Base-by-base conservation (phyloP, 2,797 vertebrate genomes). In the Coendou prehensilis region DNA sequence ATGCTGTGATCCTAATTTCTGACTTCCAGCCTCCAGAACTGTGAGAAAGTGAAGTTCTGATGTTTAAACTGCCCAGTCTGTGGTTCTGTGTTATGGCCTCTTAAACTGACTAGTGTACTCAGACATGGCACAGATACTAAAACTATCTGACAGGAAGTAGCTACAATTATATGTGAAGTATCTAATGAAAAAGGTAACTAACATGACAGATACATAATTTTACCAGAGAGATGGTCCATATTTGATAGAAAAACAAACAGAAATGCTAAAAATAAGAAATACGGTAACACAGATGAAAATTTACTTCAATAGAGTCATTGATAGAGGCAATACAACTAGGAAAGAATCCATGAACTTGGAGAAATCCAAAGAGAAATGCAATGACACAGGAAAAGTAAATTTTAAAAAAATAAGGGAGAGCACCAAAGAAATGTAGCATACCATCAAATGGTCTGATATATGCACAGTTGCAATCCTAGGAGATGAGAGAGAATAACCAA, bases 201-300 rank as follows among this genome's bases (percentile, higher is more conserved):
- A 63, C 0, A 10, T 47, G 10, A 86, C 45, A 69, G 20, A 67
- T 45, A 69, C 64, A 22, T 59, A 37, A 59, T 61, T 73, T 80
- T 41, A 84, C 28, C 69, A 61, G 56, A 71, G 30, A 85, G 45
- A 61, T 54, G 11, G 8, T 20, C 69, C 54, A 37, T n/a, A 8
- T 15, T 61, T 80, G n/a, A 94, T 86, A 63, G 33, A 73, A 47
- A 47, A 90, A 30, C 13, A 33, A 90, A 41, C 59, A 47, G 7
- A 86, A 91, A 54, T 86, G 52, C 20, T 22, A 80, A 41, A 91
- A 80, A 61, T 63, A 14, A 91, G 63, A 91, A 81, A 63, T 28
- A 81, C 10, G 15, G 10, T 17, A 81, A 73, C 56, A 56, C 13
- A 81, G 75, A 71, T n/a, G 14, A 67, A 41, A 67, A 64, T 30